Evolutionary conservation across 1,140 invertebrate genomes (phyloP).

Genomic region (Drosophila lini): DNA sequence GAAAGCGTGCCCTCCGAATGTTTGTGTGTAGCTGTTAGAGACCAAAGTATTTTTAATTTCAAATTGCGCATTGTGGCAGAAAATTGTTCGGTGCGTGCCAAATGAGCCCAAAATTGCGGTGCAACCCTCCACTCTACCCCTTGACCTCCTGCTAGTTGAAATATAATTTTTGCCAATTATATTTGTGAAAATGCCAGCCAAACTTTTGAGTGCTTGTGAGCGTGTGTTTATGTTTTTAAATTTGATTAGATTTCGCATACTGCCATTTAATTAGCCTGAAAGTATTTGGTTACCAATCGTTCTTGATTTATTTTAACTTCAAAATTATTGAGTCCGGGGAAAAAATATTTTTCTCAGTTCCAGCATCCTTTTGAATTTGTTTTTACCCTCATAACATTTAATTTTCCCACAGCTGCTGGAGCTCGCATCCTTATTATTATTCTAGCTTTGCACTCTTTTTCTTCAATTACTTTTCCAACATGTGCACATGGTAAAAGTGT

Average conservation of each 20-base stretch:
- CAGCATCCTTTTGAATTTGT: background rate
- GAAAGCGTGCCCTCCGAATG: conserved; percentile 4
- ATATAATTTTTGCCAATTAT: conserved; percentile 56
- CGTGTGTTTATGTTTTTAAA: conserved; percentile 27
- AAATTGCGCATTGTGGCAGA: conserved; percentile 44
- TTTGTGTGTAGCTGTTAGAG: conserved; percentile 30
- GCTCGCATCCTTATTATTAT: conserved; percentile 22
- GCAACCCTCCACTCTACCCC: conserved; percentile 4
- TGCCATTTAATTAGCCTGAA: conserved; percentile 47
- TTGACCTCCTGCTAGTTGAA: background rate
- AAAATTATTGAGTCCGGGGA: background rate
- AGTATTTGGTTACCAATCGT: conserved; percentile 15
- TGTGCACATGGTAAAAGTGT: background rate
- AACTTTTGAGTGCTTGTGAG: conserved; percentile 20
- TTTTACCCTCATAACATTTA: conserved; percentile 15
- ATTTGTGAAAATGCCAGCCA: conserved; percentile 34
- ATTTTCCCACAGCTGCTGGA: conserved; percentile 3
- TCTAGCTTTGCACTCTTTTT: background rate
- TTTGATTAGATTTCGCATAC: conserved; percentile 33
- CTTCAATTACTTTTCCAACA: conserved; percentile 5
- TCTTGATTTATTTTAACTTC: background rate
- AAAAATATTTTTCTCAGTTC: background rate
- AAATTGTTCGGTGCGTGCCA: conserved; percentile 57
- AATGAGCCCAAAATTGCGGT: conserved; percentile 51
- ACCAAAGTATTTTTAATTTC: conserved; percentile 47